Evolutionary conservation across 2,797 vertebrate species (phyloP).

Genomic region (Adrianichthys oophorus): DNA sequence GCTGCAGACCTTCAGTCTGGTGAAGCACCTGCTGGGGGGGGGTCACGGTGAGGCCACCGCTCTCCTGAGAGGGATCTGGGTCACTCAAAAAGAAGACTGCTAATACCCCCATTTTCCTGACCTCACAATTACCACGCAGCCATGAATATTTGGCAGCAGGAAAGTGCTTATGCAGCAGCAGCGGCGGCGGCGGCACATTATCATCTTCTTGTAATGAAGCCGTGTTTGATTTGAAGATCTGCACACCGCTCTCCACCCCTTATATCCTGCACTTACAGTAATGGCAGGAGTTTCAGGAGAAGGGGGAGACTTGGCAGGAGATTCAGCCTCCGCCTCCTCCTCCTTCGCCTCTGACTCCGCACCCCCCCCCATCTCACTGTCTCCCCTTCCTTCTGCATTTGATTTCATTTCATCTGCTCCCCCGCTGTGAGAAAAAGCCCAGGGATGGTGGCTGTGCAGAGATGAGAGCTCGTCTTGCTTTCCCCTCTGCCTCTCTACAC

Average conservation of each 20-base stretch:
- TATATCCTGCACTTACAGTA: conserved; percentile 54
- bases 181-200: conserved; percentile 28
- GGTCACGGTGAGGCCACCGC: conserved; percentile 54
- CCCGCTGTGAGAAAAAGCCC: conserved; percentile 71
- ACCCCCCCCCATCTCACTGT: conserved; percentile 37
- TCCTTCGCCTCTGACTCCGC: conserved; percentile 14
- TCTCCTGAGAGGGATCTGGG: conserved; percentile 53
- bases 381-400: conserved; percentile 53
- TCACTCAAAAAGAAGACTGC: conserved; percentile 51
- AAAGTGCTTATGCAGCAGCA: conserved; percentile 47
- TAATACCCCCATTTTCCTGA: conserved; percentile 51
- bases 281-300: conserved; percentile 62
- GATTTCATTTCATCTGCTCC: conserved; percentile 70
- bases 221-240: conserved; percentile 62
- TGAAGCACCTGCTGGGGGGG: conserved; percentile 37
- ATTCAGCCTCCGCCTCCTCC: conserved; percentile 30
- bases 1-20: conserved; percentile 21
- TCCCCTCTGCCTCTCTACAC: conserved; percentile 33
- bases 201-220: conserved; percentile 36
- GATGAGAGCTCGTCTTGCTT: conserved; percentile 60
- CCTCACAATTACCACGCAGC: conserved; percentile 33
- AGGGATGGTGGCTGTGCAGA: conserved; percentile 61
- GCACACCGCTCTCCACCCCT: conserved; percentile 38
- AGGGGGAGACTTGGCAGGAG: conserved; percentile 61
- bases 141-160: conserved; percentile 34